Base-by-base conservation (phyloP, 1,140 invertebrate genomes). In the Temnothorax curvispinosus region DNA sequence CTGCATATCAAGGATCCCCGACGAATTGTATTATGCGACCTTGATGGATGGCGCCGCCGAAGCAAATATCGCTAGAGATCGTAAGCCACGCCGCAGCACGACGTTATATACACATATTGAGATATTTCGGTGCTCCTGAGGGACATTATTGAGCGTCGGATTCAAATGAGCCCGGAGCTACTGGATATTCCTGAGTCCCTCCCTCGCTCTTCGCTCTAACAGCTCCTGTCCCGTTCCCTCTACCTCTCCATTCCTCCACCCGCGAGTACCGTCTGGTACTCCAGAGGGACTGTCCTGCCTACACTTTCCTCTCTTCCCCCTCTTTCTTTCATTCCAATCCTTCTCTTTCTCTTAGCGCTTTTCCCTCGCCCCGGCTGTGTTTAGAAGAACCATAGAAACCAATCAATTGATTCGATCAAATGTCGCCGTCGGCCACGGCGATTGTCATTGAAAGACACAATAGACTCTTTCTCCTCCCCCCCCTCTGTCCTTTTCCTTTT, bases 351-450 rank as follows among this genome's bases (percentile, higher is more conserved):
- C 65, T 72, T 77, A 52, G 65, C 75, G 78, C 87, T 89, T 88
- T 54, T 62, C 67, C 47, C 72, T 65, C 35, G 27, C 21, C 54
- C n/a, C 60, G 67, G 15, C 77, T 62, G 67, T 89, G 88, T 93
- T 93, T 91, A 91, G 91, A 93, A 92, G 91, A 93, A 93, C 90
- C 77, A 85, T 90, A 89, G 90, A 92, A 92, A 94, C 85, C 90
- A 91, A 94, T 94, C 92, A 93, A 91, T 92, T 93, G 92, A 94
- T 94, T 93, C 91, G 92, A 94, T 94, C 94, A 94, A 94, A 94
- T 92, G 93, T 93, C 1, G 27, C 90, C 89, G 87, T 92, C 84
- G 85, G 78, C 89, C 91, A 92, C 90, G 93, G 92, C 92, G 93
- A 94, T 94, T 94, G 94, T 94, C 93, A 94, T 94, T 88, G 87